A percentile compares a stretch with the other conserved stretches of the same genome.
phyloP scores from a whole-genome alignment of 2,888 invertebrate genomes.

The Emmelina monodactyla region DNA sequence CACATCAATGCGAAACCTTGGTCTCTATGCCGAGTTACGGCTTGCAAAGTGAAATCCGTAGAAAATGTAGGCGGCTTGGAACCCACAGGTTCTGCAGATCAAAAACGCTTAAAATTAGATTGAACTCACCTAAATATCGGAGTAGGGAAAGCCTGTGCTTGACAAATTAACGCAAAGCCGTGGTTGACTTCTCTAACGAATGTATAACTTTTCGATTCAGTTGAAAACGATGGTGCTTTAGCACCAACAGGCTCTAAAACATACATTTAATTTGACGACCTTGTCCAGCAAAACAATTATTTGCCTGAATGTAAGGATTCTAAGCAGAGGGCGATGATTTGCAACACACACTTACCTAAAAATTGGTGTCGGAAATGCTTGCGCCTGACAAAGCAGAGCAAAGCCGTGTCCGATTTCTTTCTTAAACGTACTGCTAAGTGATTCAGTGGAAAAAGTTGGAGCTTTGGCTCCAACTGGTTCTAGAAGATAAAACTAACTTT shows the following conservation, averaged over 20 bases:
- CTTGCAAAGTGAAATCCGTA: constrained; percentile 66
- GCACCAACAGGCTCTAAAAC: constrained; percentile 39
- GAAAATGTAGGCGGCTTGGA: constrained; percentile 69
- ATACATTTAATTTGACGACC: constrained; percentile 5
- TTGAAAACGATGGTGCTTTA: constrained; percentile 68
- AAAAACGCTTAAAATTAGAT: constrained; percentile 16
- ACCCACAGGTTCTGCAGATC: constrained; percentile 67
- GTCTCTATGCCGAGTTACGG: constrained; percentile 62
- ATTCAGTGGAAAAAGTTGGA: constrained; percentile 72
- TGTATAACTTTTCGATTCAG: constrained; percentile 67
- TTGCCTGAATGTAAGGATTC: no score
- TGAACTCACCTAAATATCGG: constrained; percentile 74
- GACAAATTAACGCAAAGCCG: constrained; percentile 71
- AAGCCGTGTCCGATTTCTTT: constrained; percentile 58
- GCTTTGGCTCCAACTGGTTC: constrained; percentile 74
- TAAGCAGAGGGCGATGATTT: no score
- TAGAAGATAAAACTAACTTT: constrained; percentile 38
- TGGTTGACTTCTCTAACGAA: constrained; percentile 63
- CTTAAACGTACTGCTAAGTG: constrained; percentile 69
- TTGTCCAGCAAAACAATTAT: no score
- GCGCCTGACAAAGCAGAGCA: constrained; percentile 73
- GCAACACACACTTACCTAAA: constrained; percentile 66
- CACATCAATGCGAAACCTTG: constrained; percentile 71
- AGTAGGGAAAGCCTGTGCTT: constrained; percentile 75
- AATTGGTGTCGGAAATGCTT: constrained; percentile 74